Conservation (phyloP, 2,113 vertebrate species). For the Triplophysa siluroides region DNA sequence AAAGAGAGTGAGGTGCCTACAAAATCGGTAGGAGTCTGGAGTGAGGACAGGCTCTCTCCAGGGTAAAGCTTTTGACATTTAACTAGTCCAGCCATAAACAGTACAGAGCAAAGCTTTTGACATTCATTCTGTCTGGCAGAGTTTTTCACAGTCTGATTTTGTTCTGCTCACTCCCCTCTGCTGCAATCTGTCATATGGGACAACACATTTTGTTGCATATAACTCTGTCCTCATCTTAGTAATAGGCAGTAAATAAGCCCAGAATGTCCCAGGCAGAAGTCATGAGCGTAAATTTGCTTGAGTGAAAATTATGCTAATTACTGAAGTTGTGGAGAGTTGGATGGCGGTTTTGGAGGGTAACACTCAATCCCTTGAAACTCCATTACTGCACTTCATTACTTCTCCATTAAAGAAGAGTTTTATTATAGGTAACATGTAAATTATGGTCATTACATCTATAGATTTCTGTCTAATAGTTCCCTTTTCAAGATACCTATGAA, state of each 20-base stretch:
- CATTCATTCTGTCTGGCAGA: conserved; percentile 65
- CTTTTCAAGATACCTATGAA: background rate
- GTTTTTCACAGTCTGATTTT: conserved; percentile 41
- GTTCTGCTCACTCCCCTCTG: conserved; percentile 1
- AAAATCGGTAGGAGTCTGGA: conserved; percentile 24
- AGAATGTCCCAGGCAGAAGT: background rate
- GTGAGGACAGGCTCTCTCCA: background rate
- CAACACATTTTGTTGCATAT: conserved; percentile 27
- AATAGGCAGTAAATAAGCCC: conserved; percentile 6
- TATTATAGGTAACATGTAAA: background rate
- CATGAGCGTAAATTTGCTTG: background rate
- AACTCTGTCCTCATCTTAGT: background rate
- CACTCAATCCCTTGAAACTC: background rate
- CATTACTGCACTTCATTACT: no score
- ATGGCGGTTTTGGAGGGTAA: background rate
- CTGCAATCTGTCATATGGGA: conserved; percentile 36
- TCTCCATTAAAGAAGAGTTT: background rate
- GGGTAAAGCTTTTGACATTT: conserved; percentile 69
- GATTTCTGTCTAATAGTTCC: background rate
- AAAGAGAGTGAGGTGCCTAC: conserved; percentile 54
- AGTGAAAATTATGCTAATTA: conserved; percentile 8
- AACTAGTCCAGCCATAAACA: conserved; percentile 62
- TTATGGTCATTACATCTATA: background rate
- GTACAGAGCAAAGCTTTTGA: conserved; percentile 63
- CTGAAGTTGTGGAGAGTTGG: conserved; percentile 6